These are phyloP conservation scores for Abrostola triplasia DNA, from an alignment of 2,888 invertebrate species.

Conservation along the genomic window DNA sequence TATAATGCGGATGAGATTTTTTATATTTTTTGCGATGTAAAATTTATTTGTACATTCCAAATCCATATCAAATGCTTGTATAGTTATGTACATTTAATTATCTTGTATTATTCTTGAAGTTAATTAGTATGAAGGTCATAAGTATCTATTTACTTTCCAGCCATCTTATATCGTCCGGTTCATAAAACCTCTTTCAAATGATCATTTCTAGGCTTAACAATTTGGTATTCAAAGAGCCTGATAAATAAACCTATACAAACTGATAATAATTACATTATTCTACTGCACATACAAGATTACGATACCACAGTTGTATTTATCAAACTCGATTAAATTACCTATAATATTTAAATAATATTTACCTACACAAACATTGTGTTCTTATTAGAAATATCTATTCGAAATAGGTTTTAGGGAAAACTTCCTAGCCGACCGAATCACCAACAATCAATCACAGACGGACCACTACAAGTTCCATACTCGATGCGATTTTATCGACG, in stretches of 20 bases:
- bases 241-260: slow-evolving; percentile 46
- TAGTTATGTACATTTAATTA: slow-evolving; percentile 27
- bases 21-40: neutral
- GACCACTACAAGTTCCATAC: slow-evolving; percentile 26
- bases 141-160: slow-evolving; percentile 12
- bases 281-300: slow-evolving; percentile 52
- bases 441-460: slow-evolving; percentile 49
- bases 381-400: slow-evolving; percentile 49
- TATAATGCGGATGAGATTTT: neutral
- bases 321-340: slow-evolving; percentile 52
- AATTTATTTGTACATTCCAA: neutral
- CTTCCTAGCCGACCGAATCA: slow-evolving; percentile 37
- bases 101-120: slow-evolving; percentile 6
- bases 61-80: slow-evolving; percentile 14
- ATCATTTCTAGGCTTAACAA: slow-evolving; percentile 47
- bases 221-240: slow-evolving; percentile 52
- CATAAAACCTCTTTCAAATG: slow-evolving; percentile 52
- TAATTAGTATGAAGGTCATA: neutral
- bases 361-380: slow-evolving; percentile 45
- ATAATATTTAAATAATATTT: slow-evolving; percentile 32
- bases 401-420: slow-evolving; percentile 51
- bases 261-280: slow-evolving; percentile 41
- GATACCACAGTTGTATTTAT: slow-evolving; percentile 46
- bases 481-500: slow-evolving; percentile 32
- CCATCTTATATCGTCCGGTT: slow-evolving; percentile 11